A percentile compares a stretch with the other conserved stretches of the same genome.
phyloP scores from a whole-genome alignment of 2,797 vertebrate species.

The Epinephelus awoara region DNA sequence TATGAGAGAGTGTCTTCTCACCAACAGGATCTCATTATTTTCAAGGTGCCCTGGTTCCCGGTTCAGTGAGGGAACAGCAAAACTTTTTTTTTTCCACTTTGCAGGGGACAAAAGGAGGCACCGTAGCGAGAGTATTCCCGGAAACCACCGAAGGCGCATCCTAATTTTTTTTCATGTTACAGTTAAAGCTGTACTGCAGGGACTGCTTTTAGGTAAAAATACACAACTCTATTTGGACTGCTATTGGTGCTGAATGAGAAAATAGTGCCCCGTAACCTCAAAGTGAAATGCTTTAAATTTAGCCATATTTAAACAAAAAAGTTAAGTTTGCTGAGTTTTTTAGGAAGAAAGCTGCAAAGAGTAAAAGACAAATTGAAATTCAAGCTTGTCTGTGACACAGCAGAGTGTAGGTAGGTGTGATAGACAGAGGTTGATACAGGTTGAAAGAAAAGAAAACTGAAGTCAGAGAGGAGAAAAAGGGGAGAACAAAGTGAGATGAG shows the following conservation, averaged over 20 bases:
- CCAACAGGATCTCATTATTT: slow-evolving; percentile 65
- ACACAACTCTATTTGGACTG: slow-evolving; percentile 2
- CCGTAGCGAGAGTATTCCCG: slow-evolving; percentile 7
- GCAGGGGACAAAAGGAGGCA: slow-evolving; percentile 25
- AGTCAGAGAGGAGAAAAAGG: slow-evolving; percentile 11
- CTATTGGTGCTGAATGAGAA: not conserved
- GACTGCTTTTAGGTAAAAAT: slow-evolving; percentile 1
- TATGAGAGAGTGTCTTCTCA: slow-evolving; percentile 43
- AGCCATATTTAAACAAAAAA: not conserved
- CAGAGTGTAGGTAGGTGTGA: not conserved
- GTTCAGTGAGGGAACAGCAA: slow-evolving; percentile 27
- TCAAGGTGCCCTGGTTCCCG: slow-evolving; percentile 58
- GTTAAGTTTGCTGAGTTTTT: slow-evolving; percentile 6
- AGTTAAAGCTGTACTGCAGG: slow-evolving; percentile 15
- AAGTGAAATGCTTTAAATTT: not conserved
- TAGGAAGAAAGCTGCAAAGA: not conserved
- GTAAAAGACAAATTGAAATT: not conserved
- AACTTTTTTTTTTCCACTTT: slow-evolving; percentile 12
- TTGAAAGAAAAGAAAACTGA: slow-evolving; percentile 24
- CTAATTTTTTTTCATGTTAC: slow-evolving; percentile 5
- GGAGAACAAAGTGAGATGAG: slow-evolving; percentile 53
- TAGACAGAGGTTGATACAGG: not conserved
- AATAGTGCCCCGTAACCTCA: slow-evolving; percentile 6
- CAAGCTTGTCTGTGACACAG: not conserved
- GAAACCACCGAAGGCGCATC: slow-evolving; percentile 15